Evolutionary conservation across 2,797 vertebrate genomes (phyloP), one percentile per base, ranked within the genome.

Genomic region (Psittacula derbiana): DNA sequence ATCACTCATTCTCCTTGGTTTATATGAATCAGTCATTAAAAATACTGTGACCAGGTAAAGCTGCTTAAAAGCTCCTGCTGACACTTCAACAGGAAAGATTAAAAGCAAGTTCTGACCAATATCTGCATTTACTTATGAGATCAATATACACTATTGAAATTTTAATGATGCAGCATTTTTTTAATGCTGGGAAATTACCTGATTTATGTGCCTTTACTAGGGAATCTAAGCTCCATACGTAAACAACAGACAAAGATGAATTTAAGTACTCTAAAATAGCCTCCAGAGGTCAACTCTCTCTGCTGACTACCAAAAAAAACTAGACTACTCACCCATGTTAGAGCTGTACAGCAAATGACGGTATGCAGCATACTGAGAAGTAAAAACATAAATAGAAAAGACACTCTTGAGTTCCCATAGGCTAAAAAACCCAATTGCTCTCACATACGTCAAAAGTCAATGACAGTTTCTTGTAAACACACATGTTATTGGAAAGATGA

Each of bases 401-500:
- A 44, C 4, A 5, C 7, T 65, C 61, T 74, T 10, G 23, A 55
- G 58, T 80, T 91, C 60, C 50, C 55, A 15, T 4, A 70, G 43
- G 40, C 87, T 84, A 47, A 62, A 92, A 73, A 76, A 47, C 13
- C 43, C 84, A 67, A 71, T 57, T 76, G 89, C 78, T 82, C 84
- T 81, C 74, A 55, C 87, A 76, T 91, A 76, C 2, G 1, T 91
- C 89, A 93, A 76, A 94, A 80, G 65, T 16, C 65, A 43, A 44
- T 55, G 94, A 62, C 91, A 91, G 84, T 47, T 85, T 61, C 87
- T 84, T 3, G 70, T 92, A 95, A 96, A 83, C 61, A 88, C 72
- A 14, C 1, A 0, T 73, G 13, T 49, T 33, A 16, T 19, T 46
- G 69, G 92, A 95, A 93, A 93, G 62, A 86, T 86, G 90, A 90